A percentile compares a stretch with the other conserved stretches of the same genome.
Evolutionary conservation across 2,888 invertebrate genomes (phyloP).

Genomic region (Omphaloscelis lunosa): DNA sequence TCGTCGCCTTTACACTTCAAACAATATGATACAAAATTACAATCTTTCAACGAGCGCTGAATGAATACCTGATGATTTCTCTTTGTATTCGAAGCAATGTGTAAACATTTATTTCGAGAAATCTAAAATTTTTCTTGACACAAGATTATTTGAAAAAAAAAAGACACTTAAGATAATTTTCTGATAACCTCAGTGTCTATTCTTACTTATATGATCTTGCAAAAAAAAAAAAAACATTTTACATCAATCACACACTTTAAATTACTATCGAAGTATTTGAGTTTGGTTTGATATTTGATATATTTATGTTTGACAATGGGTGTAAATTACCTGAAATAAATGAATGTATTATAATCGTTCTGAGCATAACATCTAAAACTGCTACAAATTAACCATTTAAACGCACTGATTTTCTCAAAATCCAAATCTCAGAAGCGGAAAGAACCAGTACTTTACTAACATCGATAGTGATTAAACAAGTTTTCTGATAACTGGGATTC

Average conservation of each 20-base stretch:
- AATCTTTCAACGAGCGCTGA: slow-evolving; percentile 36
- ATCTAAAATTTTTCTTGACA: slow-evolving; percentile 16
- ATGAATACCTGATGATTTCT: slow-evolving; percentile 43
- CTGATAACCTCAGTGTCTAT: slow-evolving; percentile 2
- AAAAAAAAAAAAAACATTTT: not conserved
- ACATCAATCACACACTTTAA: not conserved
- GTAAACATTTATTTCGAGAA: slow-evolving; percentile 17
- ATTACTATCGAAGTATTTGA: not conserved
- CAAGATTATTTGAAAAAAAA: not conserved
- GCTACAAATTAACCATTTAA: not conserved
- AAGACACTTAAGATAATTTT: not conserved
- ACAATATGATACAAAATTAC: slow-evolving; percentile 51
- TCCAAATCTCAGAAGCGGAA: not conserved
- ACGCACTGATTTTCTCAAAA: not conserved
- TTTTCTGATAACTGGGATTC: not conserved
- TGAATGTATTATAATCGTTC: not conserved
- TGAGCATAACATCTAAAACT: not conserved
- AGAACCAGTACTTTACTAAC: not conserved
- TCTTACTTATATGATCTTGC: not conserved
- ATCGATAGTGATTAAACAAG: not conserved
- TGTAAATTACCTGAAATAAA: too few species aligned
- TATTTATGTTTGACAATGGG: not conserved
- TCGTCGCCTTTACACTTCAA: slow-evolving; percentile 41
- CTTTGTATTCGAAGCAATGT: slow-evolving; percentile 27
- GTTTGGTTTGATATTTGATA: not conserved